Conservation (phyloP, 2,797 vertebrate species). For the Falco rusticolus region DNA sequence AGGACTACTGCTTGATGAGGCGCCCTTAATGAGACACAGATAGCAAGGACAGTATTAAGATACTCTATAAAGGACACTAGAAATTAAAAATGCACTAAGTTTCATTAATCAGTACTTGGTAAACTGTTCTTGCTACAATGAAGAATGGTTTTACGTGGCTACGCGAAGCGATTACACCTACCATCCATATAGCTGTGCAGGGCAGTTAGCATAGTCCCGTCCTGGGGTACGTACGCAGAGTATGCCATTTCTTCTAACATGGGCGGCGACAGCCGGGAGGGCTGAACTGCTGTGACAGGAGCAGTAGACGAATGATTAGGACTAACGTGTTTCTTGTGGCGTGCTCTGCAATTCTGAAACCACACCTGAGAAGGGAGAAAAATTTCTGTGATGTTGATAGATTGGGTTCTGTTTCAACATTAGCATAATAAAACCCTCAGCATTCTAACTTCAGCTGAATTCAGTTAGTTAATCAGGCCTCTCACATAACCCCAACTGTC, state of each 20-base stretch:
- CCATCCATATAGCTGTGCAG: conserved; percentile 95
- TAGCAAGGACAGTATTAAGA: background rate
- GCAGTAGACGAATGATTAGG: conserved; percentile 86
- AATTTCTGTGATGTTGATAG: background rate
- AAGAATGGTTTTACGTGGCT: background rate
- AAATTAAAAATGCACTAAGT: background rate
- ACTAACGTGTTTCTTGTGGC: conserved; percentile 96
- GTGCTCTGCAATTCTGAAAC: conserved; percentile 97
- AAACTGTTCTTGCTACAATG: background rate
- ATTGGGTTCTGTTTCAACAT: background rate
- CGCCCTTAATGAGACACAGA: background rate
- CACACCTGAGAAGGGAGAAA: conserved; percentile 83
- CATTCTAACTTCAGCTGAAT: background rate
- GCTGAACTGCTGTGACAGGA: conserved; percentile 84
- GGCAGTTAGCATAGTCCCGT: conserved; percentile 90
- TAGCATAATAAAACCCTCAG: background rate
- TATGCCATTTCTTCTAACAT: conserved; percentile 92
- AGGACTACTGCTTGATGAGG: background rate
- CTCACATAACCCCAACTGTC: background rate
- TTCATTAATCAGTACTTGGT: background rate
- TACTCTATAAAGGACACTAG: background rate
- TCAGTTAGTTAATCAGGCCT: background rate
- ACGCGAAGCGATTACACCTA: conserved; percentile 70
- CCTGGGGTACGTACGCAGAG: conserved; percentile 86
- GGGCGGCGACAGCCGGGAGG: conserved; percentile 85